Evolutionary conservation across 2,888 invertebrate species (phyloP), one percentile per base, ranked within the genome.

Genomic region (Callimorpha dominula): DNA sequence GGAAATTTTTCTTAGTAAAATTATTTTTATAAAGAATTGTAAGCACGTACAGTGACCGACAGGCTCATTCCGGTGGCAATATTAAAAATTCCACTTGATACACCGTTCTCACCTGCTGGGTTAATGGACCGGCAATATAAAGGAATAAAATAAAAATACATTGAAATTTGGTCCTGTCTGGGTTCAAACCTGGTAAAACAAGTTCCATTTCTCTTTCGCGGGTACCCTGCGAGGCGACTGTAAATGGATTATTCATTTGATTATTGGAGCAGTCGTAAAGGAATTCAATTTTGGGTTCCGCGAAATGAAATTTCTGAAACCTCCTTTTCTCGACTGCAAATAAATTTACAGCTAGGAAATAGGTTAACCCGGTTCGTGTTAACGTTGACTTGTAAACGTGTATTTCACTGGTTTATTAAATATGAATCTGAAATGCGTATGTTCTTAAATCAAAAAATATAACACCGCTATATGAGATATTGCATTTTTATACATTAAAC

Each of bases 171-270:
- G 65, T 15, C 71, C 31, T 50, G 43, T 76, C 46, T 66, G 69
- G 67, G 52, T 76, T 65, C 70, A 70, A 74, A 74, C 63, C 66
- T 72, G 70, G 68, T 71, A 75, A 82, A 78, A 49, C 4, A 80
- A 76, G 43, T 63, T 49, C 42, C 68, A 50, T 76, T 75, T 80
- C 43, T 52, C n/a, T 84, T 73, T 82, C 84, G 77, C 86, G 81
- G 84, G 87, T 87, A 84, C 85, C 84, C 86, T 83, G 76, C 83
- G 78, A 81, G 74, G 81, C 79, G 79, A 75, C 85, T 82, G 85
- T 91, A 93, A 94, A 90, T 92, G 87, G 92, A 94, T 94, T 93
- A 93, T 92, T 94, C 92, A 94, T 93, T 93, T 91, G 92, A 93
- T 94, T 94, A 94, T 92, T 84, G 93, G 85, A 89, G 89, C 90